These are phyloP conservation scores for Cataglyphis rosenhaueri DNA, from an alignment of 2,888 invertebrate genomes.

Conservation along the genomic window DNA sequence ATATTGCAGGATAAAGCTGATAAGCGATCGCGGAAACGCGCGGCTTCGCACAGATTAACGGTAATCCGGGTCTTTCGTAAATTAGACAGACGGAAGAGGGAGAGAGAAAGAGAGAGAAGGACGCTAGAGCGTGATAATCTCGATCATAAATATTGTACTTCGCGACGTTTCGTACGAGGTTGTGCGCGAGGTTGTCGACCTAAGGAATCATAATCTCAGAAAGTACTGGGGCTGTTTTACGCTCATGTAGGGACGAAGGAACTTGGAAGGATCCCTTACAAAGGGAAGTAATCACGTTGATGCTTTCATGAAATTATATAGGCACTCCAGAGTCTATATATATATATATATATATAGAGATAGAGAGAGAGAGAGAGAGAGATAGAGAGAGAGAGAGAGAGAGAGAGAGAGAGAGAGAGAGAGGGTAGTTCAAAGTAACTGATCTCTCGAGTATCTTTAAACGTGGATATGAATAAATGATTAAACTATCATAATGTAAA, in stretches of 20 bases:
- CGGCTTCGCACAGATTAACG: slow-evolving; percentile 10
- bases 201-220: slow-evolving; percentile 33
- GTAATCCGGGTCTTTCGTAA: neutral
- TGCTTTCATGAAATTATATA: slow-evolving; percentile 42
- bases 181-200: neutral
- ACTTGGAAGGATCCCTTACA: neutral
- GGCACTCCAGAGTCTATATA: neutral
- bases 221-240: slow-evolving; percentile 28
- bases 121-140: slow-evolving; percentile 30
- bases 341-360: neutral
- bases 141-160: slow-evolving; percentile 27
- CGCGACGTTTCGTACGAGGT: neutral
- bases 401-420: no score
- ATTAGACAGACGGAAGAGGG: neutral
- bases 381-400: no score
- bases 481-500: slow-evolving; percentile 1
- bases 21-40: slow-evolving; percentile 37
- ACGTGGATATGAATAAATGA: neutral
- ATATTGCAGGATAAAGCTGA: slow-evolving; percentile 44
- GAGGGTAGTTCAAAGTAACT: slow-evolving; percentile 1
- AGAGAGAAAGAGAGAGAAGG: slow-evolving; percentile 6
- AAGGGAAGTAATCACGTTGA: slow-evolving; percentile 46
- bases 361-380: no score
- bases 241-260: slow-evolving; percentile 11
- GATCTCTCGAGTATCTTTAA: slow-evolving; percentile 17